These are phyloP conservation scores for Neotoma lepida DNA, from an alignment of 2,113 vertebrate genomes.

Conservation along the genomic window DNA sequence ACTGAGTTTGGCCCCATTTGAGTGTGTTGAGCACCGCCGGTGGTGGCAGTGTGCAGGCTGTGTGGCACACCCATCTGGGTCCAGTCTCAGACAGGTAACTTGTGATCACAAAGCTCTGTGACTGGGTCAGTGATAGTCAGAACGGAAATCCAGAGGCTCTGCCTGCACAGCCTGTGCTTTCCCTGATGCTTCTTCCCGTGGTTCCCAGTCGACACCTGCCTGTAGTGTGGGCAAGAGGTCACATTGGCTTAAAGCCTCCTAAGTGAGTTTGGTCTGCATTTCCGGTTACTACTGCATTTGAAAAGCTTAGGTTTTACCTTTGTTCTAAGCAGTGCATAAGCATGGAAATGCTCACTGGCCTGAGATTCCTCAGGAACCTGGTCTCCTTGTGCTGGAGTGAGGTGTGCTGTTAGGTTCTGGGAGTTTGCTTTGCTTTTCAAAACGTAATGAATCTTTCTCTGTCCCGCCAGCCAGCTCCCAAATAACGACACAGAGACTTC, in stretches of 20 bases:
- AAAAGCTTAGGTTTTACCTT: not conserved
- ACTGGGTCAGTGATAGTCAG: not conserved
- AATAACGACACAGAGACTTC: not conserved
- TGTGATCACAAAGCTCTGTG: not conserved
- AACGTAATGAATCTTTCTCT: not conserved
- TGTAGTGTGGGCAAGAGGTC: not conserved
- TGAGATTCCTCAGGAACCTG: conserved; percentile 14
- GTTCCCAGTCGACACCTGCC: not conserved
- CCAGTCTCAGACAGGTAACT: not conserved
- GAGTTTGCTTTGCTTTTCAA: not conserved
- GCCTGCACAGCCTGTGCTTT: not conserved
- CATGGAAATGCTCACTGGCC: not conserved
- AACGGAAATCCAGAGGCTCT: not conserved
- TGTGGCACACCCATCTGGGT: too few species aligned
- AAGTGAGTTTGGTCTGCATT: not conserved
- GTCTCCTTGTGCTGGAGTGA: not conserved
- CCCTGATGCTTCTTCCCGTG: not conserved
- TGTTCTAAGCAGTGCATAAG: not conserved
- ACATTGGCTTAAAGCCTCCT: not conserved
- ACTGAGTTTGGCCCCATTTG: not conserved
- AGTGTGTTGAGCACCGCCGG: not conserved
- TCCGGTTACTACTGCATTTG: not conserved
- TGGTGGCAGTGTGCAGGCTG: not conserved
- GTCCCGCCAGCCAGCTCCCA: too few species aligned
- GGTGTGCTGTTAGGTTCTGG: not conserved